Evolutionary conservation across 2,888 invertebrate species (phyloP).

Genomic region (Andrena minutula): DNA sequence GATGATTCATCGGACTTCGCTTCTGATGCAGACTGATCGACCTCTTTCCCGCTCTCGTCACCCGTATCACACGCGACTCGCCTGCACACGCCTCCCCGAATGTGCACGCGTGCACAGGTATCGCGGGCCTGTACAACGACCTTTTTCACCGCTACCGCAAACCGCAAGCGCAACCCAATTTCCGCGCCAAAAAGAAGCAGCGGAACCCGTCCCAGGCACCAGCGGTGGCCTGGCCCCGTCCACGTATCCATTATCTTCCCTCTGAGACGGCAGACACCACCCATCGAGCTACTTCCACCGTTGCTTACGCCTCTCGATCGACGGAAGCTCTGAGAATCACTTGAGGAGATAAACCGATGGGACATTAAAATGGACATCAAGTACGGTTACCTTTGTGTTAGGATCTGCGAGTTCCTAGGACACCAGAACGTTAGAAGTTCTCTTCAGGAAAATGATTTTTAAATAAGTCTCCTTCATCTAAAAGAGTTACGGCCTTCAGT

Average conservation of each 20-base stretch:
- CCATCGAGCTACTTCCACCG: neutral
- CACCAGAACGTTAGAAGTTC: no score
- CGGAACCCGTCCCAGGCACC: conserved; percentile 27
- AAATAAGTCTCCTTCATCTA: no score
- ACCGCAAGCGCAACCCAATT: conserved; percentile 72
- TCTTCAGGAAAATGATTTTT: no score
- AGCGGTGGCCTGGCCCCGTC: neutral
- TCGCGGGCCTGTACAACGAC: conserved; percentile 45
- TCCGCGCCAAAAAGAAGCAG: conserved; percentile 40
- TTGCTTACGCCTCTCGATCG: neutral
- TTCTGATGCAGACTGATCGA: conserved; percentile 64
- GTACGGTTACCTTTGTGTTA: no score
- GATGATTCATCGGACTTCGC: conserved; percentile 73
- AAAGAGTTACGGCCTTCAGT: no score
- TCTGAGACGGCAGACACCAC: neutral
- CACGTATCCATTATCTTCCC: neutral
- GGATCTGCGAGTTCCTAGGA: no score
- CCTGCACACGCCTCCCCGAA: conserved; percentile 6
- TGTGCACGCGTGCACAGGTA: conserved; percentile 31
- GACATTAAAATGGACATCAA: no score
- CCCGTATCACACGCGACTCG: conserved; percentile 21
- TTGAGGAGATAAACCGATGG: no score
- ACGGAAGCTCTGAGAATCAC: no score
- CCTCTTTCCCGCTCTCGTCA: conserved; percentile 58
- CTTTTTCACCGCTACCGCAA: conserved; percentile 67